phyloP scores from a whole-genome alignment of 2,113 vertebrate genomes.

The Epinephelus moara region DNA sequence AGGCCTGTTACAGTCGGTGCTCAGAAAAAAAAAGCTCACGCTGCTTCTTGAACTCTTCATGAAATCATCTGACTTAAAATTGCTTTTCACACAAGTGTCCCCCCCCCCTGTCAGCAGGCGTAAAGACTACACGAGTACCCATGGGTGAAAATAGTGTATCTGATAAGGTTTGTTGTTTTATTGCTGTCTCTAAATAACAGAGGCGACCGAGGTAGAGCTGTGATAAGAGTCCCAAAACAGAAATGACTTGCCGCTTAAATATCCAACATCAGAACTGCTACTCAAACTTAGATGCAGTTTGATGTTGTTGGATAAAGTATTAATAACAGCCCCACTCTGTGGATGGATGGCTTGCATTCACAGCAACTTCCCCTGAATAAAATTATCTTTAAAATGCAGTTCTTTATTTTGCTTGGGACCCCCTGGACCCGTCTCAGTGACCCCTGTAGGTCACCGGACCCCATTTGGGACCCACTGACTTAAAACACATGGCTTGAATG shows the following conservation, averaged over 20 bases:
- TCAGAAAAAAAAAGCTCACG: background rate
- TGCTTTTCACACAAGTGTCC: background rate
- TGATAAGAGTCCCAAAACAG: background rate
- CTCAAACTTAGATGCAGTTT: background rate
- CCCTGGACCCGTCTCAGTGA: slow-evolving; percentile 29
- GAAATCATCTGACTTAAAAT: slow-evolving; percentile 1
- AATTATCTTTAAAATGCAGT: slow-evolving; percentile 9
- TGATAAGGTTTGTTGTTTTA: slow-evolving; percentile 30
- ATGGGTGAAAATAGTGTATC: slow-evolving; percentile 23
- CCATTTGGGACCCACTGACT: slow-evolving; percentile 53
- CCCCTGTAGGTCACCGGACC: slow-evolving; percentile 62
- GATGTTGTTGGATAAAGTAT: background rate
- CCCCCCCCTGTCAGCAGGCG: background rate
- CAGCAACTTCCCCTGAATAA: background rate
- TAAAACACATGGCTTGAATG: slow-evolving; percentile 70
- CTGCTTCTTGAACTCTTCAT: slow-evolving; percentile 4
- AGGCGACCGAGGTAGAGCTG: background rate
- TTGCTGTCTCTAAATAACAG: slow-evolving; percentile 29
- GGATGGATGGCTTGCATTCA: background rate
- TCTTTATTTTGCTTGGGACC: slow-evolving; percentile 29
- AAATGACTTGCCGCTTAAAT: background rate
- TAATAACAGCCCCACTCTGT: too few relatives aligned
- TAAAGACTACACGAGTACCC: background rate
- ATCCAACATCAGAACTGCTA: background rate
- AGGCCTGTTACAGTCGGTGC: slow-evolving; percentile 4